Evolutionary conservation across 2,797 vertebrate genomes (phyloP).

Genomic region (Macropodus opercularis): DNA sequence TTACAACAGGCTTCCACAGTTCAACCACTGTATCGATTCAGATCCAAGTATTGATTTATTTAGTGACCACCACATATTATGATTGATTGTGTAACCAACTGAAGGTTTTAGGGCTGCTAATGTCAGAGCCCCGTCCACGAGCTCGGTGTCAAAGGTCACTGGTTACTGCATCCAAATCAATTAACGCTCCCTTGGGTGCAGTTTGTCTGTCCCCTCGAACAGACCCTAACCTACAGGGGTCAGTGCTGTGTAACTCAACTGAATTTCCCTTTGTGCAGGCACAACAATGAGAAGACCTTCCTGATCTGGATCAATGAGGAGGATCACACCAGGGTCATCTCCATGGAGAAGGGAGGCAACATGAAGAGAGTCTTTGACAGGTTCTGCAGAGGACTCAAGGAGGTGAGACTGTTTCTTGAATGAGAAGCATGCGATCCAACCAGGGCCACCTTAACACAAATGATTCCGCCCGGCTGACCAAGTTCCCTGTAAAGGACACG

Average conservation of each 20-base stretch:
- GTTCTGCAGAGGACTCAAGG: constrained; percentile 93
- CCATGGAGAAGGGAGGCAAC: constrained; percentile 99
- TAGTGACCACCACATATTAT: neutral
- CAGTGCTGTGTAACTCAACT: neutral
- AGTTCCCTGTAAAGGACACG: constrained; percentile 26
- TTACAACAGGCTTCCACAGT: neutral
- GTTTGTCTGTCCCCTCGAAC: neutral
- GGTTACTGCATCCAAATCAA: neutral
- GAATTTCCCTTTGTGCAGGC: constrained; percentile 79
- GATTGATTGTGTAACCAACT: neutral
- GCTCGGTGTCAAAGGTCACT: neutral
- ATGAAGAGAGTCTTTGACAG: constrained; percentile 98
- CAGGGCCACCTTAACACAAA: constrained; percentile 25
- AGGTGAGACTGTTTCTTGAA: constrained; percentile 76
- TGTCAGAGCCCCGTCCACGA: neutral
- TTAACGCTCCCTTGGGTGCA: neutral
- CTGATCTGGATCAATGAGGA: constrained; percentile 98
- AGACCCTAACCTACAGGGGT: neutral
- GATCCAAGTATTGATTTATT: neutral
- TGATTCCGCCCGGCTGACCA: constrained; percentile 41
- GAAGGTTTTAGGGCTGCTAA: neutral
- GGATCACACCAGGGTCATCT: constrained; percentile 96
- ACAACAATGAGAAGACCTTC: constrained; percentile 98
- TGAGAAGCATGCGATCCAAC: constrained; percentile 14
- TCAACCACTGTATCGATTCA: neutral